These are phyloP conservation scores for Mastacembelus armatus DNA, from an alignment of 2,797 vertebrate genomes.

Conservation along the genomic window DNA sequence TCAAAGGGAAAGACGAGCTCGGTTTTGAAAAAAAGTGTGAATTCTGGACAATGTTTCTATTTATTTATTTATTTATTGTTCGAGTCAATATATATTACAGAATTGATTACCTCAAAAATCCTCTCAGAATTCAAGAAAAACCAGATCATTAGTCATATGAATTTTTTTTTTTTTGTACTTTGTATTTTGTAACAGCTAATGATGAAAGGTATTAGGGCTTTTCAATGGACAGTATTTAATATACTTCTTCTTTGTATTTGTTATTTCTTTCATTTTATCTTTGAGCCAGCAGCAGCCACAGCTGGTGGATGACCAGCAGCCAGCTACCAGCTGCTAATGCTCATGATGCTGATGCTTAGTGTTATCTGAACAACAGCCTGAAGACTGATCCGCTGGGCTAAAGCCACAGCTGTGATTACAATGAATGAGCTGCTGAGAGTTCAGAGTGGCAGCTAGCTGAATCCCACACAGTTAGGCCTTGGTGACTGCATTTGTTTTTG, in stretches of 20 bases:
- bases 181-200: too few species aligned
- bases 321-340: slow-evolving; percentile 45
- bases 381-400: slow-evolving; percentile 31
- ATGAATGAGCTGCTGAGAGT: slow-evolving; percentile 12
- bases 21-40: too few species aligned
- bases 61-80: too few species aligned
- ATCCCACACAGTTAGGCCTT: background rate
- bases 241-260: too few species aligned
- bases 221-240: background rate
- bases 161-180: too few species aligned
- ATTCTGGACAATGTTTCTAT: too few species aligned
- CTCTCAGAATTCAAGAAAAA: too few species aligned
- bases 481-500: slow-evolving; percentile 11
- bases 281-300: slow-evolving; percentile 33
- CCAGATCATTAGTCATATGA: too few species aligned
- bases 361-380: slow-evolving; percentile 47
- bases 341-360: slow-evolving; percentile 33
- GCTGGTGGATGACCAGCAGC: slow-evolving; percentile 39
- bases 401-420: background rate
- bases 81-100: too few species aligned
- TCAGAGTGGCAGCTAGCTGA: background rate
- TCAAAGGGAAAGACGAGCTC: too few species aligned
- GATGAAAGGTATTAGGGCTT: background rate
- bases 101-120: too few species aligned
- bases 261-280: slow-evolving; percentile 29